A percentile compares a stretch with the other conserved stretches of the same genome.
These are phyloP conservation scores for Catharus fuscescens DNA, from an alignment of 2,113 vertebrate species.

Conservation along the genomic window DNA sequence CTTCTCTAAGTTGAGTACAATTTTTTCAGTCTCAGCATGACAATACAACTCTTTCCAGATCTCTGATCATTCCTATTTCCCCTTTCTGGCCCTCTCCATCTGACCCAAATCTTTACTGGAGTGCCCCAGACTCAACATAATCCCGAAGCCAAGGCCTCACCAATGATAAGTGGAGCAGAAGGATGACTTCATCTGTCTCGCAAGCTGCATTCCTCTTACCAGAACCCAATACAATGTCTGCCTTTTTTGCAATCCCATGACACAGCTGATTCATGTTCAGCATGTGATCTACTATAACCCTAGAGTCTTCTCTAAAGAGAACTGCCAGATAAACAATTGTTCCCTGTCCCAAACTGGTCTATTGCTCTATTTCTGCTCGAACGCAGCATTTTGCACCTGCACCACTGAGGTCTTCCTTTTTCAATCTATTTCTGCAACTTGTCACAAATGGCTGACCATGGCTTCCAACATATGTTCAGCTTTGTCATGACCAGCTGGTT, in stretches of 20 bases:
- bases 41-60: not conserved
- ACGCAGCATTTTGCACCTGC: not conserved
- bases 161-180: conserved; percentile 35
- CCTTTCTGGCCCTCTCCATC: not conserved
- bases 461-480: not conserved
- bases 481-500: not conserved
- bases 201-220: conserved; percentile 40
- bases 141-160: not conserved
- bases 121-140: conserved; percentile 12
- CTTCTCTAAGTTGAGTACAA: not conserved
- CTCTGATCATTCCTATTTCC: not conserved
- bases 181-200: conserved; percentile 52
- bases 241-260: conserved; percentile 41
- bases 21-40: not conserved
- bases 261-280: conserved; percentile 50
- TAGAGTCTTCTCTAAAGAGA: conserved; percentile 33
- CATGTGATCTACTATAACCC: conserved; percentile 48
- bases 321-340: conserved; percentile 35
- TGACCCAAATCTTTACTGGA: conserved; percentile 2
- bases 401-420: not conserved
- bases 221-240: conserved; percentile 51
- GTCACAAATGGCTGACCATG: not conserved
- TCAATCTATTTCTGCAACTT: not conserved
- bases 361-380: not conserved
- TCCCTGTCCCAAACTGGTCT: not conserved